Evolutionary conservation across 2,888 invertebrate genomes (phyloP), one percentile per base, ranked within the genome.

Genomic region (Orthosia gothica): DNA sequence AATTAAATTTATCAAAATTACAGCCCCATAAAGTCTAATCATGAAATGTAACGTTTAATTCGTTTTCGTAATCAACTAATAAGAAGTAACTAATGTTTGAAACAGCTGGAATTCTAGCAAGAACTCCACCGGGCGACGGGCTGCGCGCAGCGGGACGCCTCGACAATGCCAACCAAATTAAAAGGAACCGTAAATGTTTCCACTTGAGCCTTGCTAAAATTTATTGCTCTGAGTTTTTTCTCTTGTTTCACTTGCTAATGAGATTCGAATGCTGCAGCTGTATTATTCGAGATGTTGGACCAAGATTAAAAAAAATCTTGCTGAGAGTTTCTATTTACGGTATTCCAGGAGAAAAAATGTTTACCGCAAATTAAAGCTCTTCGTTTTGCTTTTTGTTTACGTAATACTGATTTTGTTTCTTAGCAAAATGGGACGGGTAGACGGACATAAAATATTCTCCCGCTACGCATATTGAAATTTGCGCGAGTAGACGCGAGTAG

Each of bases 131-230:
- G 92, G 92, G 91, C 92, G 92, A 91, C 92, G 92, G 92, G 91
- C 92, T 92, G 92, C 90, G 91, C 96, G 88, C 96, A 92, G 95
- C 95, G 95, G 96, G 96, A 94, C 91, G 94, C 93, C 94, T 91
- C 93, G 93, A 96, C 96, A 96, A 96, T 96, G 92, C 94, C 94
- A 94, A 94, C 95, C 95, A 95, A 96, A 96, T 96, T 96, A 96
- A 96, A 96, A 95, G 95, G 92, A 95, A 95, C 95, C 95, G 95
- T 95, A 96, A 96, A 95, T 93, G 95, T 95, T 95, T 95, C 93
- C 93, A 95, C 94, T 95, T 95, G 94, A 93, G 94, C 93, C 94
- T 94, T 93, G 96, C 96, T 94, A 95, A 96, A 96, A 96, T 96
- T 96, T 96, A 96, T 96, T 94, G 92, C 94, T 91, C 86, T 84